A percentile compares a stretch with the other conserved stretches of the same genome.
Conservation (phyloP, 2,888 invertebrate species). For the Tiliacea aurago region DNA sequence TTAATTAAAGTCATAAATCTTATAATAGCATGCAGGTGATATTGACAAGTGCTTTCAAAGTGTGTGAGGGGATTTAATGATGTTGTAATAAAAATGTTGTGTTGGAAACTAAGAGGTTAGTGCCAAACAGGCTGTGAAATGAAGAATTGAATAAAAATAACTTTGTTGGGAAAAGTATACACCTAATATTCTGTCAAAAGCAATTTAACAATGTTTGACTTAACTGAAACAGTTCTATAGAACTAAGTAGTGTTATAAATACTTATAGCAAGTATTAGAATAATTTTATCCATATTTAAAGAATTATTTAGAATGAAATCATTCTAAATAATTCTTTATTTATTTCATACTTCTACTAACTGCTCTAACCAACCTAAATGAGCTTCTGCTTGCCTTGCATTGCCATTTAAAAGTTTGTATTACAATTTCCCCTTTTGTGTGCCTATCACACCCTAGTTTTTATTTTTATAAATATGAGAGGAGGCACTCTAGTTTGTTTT, state of each 20-base stretch:
- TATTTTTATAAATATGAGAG: slow-evolving; percentile 15
- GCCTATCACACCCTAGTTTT: slow-evolving; percentile 17
- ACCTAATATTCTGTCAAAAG: neutral
- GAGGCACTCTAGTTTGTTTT: neutral
- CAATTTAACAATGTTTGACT: slow-evolving; percentile 8
- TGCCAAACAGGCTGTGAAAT: neutral
- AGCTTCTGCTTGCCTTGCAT: neutral
- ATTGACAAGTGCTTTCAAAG: slow-evolving; percentile 29
- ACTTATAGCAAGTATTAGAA: neutral
- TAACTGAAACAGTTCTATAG: neutral
- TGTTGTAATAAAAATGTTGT: slow-evolving; percentile 26
- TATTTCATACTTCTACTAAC: neutral
- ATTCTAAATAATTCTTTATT: too few species aligned
- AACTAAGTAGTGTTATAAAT: neutral
- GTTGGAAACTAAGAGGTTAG: neutral
- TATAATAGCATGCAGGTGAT: slow-evolving; percentile 27
- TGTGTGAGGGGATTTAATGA: slow-evolving; percentile 19
- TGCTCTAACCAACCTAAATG: neutral
- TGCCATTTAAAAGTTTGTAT: neutral
- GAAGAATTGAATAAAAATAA: slow-evolving; percentile 9
- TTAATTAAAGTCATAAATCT: slow-evolving; percentile 52
- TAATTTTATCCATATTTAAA: neutral
- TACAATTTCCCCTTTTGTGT: neutral
- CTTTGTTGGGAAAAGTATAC: neutral
- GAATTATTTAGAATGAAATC: neutral